These are phyloP conservation scores for Frankliniella intonsa DNA, from an alignment of 2,888 invertebrate genomes.

Conservation along the genomic window DNA sequence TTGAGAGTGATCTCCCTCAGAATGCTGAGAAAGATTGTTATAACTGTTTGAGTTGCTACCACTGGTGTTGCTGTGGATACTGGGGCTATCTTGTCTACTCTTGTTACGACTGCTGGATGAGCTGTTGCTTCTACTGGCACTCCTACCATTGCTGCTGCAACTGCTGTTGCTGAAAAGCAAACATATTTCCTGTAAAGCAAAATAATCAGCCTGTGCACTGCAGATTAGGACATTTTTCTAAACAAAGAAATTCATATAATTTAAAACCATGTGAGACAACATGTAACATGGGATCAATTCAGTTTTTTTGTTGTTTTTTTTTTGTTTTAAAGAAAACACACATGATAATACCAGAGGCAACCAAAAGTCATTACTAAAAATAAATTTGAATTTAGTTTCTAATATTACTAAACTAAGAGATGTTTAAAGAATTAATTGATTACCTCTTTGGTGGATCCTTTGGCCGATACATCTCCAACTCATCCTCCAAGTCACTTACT, in stretches of 20 bases:
- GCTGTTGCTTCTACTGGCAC: not conserved
- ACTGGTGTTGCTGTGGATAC: not conserved
- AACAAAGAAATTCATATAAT: not conserved
- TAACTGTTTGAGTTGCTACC: not conserved
- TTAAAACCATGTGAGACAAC: not conserved
- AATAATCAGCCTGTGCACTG: not conserved
- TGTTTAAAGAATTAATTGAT: not conserved
- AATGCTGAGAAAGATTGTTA: not conserved
- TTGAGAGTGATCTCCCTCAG: not conserved
- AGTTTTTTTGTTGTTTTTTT: too few relatives aligned
- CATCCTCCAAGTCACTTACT: constrained; percentile 89
- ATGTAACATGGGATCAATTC: too few relatives aligned
- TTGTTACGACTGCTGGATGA: not conserved
- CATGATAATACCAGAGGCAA: not conserved
- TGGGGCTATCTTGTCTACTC: not conserved
- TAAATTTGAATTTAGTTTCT: not conserved
- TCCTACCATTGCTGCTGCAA: not conserved
- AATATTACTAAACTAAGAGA: not conserved
- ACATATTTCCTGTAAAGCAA: constrained; percentile 3
- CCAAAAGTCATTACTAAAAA: not conserved
- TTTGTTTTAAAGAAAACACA: not conserved
- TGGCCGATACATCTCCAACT: constrained; percentile 70
- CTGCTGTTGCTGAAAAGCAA: constrained; percentile 1
- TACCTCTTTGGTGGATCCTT: constrained; percentile 42
- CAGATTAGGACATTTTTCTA: not conserved